Conservation (phyloP, 2,888 invertebrate genomes). For the Mythimna loreyi region DNA sequence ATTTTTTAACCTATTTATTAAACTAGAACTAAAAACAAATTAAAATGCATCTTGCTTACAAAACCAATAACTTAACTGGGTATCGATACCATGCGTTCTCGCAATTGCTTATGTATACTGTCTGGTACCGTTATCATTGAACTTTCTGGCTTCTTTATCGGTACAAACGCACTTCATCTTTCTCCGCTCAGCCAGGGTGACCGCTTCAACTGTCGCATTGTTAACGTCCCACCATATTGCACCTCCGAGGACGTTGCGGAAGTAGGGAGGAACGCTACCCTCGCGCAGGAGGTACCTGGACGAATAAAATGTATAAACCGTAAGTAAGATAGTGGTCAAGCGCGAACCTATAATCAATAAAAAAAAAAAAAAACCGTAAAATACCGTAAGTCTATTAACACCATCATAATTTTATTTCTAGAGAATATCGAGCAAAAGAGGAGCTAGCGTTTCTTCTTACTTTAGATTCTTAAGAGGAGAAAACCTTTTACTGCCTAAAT, state of each 20-base stretch:
- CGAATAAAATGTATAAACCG: neutral
- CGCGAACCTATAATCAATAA: too few species aligned
- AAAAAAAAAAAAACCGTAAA: too few species aligned
- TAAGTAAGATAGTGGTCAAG: too few species aligned
- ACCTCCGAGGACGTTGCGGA: conserved; percentile 85
- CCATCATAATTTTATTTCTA: neutral
- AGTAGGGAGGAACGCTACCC: conserved; percentile 84
- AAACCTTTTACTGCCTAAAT: too few species aligned
- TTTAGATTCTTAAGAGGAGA: too few species aligned
- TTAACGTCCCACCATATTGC: conserved; percentile 87
- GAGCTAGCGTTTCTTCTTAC: too few species aligned
- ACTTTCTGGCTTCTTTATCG: conserved; percentile 56
- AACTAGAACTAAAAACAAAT: conserved; percentile 5
- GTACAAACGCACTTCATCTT: conserved; percentile 79
- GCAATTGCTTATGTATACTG: conserved; percentile 6
- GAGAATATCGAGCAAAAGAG: too few species aligned
- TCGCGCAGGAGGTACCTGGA: conserved; percentile 76
- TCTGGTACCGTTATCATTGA: neutral
- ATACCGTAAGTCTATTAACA: neutral
- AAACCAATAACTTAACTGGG: conserved; percentile 3
- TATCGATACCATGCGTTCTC: neutral
- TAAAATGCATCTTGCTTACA: conserved; percentile 32
- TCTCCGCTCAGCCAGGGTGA: conserved; percentile 71
- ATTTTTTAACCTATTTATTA: neutral
- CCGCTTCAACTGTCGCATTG: conserved; percentile 75